Conservation (phyloP, 2,888 invertebrate genomes). For the Ypsolopha sequella region DNA sequence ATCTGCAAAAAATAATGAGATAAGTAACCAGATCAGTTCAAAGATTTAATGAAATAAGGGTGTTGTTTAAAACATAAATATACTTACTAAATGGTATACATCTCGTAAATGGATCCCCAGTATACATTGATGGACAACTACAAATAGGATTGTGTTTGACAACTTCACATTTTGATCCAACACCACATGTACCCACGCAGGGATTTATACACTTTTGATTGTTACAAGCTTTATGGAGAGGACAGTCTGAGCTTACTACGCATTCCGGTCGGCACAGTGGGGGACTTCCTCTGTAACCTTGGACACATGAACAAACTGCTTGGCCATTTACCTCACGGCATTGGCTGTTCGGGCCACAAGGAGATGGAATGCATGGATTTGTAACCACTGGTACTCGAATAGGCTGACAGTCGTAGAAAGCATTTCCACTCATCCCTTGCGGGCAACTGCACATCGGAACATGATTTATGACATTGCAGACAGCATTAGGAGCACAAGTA, state of each 20-base stretch:
- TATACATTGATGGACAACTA: conserved; percentile 74
- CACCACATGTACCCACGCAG: conserved; percentile 80
- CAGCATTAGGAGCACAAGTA: conserved; percentile 77
- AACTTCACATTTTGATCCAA: conserved; percentile 78
- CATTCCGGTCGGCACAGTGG: conserved; percentile 85
- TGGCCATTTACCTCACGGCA: conserved; percentile 75
- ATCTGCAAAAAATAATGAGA: conserved; percentile 34
- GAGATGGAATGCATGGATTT: conserved; percentile 79
- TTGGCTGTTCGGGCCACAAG: conserved; percentile 83
- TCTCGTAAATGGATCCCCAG: conserved; percentile 82
- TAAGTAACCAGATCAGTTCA: no score
- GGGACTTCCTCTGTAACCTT: conserved; percentile 78
- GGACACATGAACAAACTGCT: conserved; percentile 80
- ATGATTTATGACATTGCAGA: conserved; percentile 80
- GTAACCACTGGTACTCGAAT: conserved; percentile 50
- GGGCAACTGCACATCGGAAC: conserved; percentile 80
- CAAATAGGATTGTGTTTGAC: conserved; percentile 85
- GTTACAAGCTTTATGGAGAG: conserved; percentile 77
- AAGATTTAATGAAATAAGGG: no score
- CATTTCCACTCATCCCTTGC: conserved; percentile 76
- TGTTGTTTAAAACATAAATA: conserved; percentile 5
- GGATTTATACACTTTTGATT: conserved; percentile 83
- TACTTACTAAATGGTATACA: conserved; percentile 66
- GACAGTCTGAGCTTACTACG: conserved; percentile 80
- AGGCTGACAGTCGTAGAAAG: conserved; percentile 73